phyloP scores from a whole-genome alignment of 2,888 invertebrate species.

The Caenorhabditis imperialis region DNA sequence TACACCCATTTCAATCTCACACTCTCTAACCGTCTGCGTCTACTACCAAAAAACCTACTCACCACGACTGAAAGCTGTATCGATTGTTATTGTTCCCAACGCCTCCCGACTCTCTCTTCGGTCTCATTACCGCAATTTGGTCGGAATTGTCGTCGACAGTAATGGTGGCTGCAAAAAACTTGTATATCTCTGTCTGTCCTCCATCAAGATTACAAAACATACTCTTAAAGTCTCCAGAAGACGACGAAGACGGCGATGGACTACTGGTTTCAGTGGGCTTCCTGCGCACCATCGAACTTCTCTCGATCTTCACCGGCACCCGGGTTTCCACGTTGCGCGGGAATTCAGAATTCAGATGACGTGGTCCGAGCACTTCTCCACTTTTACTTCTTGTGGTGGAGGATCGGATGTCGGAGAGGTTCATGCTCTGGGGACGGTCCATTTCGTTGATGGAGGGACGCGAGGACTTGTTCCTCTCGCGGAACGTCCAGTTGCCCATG shows the following conservation, averaged over 20 bases:
- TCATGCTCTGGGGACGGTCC: slow-evolving; percentile 62
- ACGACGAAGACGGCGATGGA: slow-evolving; percentile 9
- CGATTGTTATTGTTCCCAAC: slow-evolving; percentile 26
- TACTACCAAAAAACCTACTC: slow-evolving; percentile 2
- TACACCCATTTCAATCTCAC: too few relatives aligned
- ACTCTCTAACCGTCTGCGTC: too few relatives aligned
- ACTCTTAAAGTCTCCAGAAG: slow-evolving; percentile 43
- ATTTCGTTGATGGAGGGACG: slow-evolving; percentile 38
- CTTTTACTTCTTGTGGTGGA: slow-evolving; percentile 13
- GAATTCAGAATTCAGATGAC: slow-evolving; percentile 8
- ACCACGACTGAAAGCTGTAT: slow-evolving; percentile 54
- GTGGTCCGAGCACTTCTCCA: slow-evolving; percentile 13
- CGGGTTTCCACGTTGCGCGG: slow-evolving; percentile 38
- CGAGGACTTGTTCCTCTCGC: slow-evolving; percentile 53
- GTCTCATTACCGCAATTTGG: slow-evolving; percentile 21
- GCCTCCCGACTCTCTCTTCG: slow-evolving; percentile 33
- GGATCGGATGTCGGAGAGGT: slow-evolving; percentile 48
- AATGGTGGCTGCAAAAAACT: slow-evolving; percentile 49
- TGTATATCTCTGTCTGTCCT: background rate
- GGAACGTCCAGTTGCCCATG: slow-evolving; percentile 66
- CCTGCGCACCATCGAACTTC: slow-evolving; percentile 37
- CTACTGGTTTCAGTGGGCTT: slow-evolving; percentile 18
- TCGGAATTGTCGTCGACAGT: slow-evolving; percentile 52
- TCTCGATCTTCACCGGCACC: slow-evolving; percentile 49
- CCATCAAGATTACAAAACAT: background rate